Evolutionary conservation across 2,113 vertebrate species (phyloP).

Genomic region (Tinamus guttatus): DNA sequence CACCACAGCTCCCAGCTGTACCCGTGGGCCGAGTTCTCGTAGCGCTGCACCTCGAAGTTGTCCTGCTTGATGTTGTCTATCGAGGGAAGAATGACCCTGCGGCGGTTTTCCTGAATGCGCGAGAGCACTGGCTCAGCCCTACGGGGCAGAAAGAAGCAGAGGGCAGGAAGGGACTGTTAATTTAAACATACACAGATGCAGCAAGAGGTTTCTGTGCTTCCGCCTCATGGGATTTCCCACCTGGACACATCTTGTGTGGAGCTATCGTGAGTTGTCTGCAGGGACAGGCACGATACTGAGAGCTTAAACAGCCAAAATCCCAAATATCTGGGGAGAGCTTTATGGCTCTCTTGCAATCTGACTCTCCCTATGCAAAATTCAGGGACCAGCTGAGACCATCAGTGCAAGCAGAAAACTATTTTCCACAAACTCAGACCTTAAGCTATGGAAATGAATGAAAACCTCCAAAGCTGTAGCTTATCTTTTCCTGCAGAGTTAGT

Average conservation of each 20-base stretch:
- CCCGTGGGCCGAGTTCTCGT: conserved; percentile 93
- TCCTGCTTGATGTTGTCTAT: conserved; percentile 98
- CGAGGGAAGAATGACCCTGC: conserved; percentile 92
- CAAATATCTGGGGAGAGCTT: rapidly evolving
- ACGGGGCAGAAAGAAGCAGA: not conserved
- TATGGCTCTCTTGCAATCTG: not conserved
- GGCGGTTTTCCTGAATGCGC: conserved; percentile 92
- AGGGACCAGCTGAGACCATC: not conserved
- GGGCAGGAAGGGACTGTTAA: rapidly evolving
- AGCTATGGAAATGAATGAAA: not conserved
- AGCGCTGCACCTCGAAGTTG: conserved; percentile 94
- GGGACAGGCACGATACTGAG: rapidly evolving
- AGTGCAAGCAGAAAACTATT: not conserved
- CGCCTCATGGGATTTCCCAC: not conserved
- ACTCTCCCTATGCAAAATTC: not conserved
- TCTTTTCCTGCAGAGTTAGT: not conserved
- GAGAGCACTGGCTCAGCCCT: conserved; percentile 95
- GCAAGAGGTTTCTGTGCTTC: not conserved
- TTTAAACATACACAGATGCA: not conserved
- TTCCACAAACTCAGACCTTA: not conserved
- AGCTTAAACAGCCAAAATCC: not conserved
- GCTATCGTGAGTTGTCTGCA: not conserved
- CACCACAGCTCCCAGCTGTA: conserved; percentile 99
- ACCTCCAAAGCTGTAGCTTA: not conserved
- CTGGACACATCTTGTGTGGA: rapidly evolving